These are phyloP conservation scores for Drosophila lacteicornis DNA, from an alignment of 1,140 invertebrate species.

Conservation along the genomic window DNA sequence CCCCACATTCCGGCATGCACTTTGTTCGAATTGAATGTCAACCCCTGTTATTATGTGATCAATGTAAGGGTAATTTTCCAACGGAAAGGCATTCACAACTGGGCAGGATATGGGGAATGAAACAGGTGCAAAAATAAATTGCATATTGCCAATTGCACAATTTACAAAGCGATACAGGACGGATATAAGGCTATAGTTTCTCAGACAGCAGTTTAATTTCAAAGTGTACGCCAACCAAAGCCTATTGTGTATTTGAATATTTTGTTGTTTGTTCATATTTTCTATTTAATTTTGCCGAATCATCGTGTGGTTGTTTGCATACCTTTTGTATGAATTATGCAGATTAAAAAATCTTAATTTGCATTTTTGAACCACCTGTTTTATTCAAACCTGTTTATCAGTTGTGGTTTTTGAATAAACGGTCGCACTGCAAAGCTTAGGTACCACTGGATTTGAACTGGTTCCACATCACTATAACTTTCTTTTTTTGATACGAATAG, in stretches of 20 bases:
- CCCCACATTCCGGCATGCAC: neutral
- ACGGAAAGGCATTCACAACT: neutral
- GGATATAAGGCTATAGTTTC: neutral
- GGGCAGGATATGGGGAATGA: neutral
- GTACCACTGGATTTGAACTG: neutral
- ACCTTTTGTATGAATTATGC: neutral
- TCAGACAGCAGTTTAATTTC: neutral
- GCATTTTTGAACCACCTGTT: slow-evolving; percentile 28
- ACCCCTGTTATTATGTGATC: neutral
- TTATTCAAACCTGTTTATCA: slow-evolving; percentile 10
- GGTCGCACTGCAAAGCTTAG: neutral
- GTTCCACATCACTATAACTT: neutral
- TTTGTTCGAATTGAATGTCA: neutral
- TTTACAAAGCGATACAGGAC: neutral
- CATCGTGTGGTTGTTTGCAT: neutral
- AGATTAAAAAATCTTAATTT: slow-evolving; percentile 2
- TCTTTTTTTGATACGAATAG: no score
- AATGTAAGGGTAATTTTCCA: neutral
- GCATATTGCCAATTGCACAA: neutral
- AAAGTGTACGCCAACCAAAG: neutral
- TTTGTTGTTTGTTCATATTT: no score
- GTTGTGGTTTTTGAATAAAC: neutral
- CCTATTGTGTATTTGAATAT: no score
- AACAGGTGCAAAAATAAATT: neutral
- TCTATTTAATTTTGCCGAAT: neutral